Evolutionary conservation across 2,113 vertebrate species (phyloP), one percentile per base, ranked within the genome.

Genomic region (Crotalus viridis): DNA sequence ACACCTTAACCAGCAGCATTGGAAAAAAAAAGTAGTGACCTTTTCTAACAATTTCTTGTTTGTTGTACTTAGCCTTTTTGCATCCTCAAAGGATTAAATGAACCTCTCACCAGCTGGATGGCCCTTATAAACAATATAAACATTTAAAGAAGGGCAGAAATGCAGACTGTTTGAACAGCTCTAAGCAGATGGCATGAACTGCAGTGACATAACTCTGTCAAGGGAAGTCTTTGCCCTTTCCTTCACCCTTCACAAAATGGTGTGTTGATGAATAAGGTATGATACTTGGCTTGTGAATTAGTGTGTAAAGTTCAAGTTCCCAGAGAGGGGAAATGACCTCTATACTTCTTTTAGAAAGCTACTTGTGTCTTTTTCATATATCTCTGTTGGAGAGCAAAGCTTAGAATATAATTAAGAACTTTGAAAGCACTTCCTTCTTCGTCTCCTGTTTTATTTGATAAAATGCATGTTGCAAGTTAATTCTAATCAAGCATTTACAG

Each of bases 351-450:
- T 88, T 33, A 61, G 57, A 92, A 93, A 94, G 57, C n/a, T 9
- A 89, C 0, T 0, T 0, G 0, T 88, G 92, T 59, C 0, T 0
- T 59, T 81, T 2, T 48, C 52, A 69, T 2, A 0, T 92, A 0
- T 0, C 86, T 59, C 21, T 3, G 12, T 92, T 93, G 8, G 10
- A 1, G 21, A 64, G 46, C 26, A 52, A 91, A 51, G 24, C 55
- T 85, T 93, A 85, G 57, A 0, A 10, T 88, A 0, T 46, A 24
- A 81, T 89, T 89, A 87, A 91, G n/a, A 96, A 93, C 10, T 26
- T 90, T 93, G 51, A 1, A 51, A 10, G 43, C 87, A 33, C 51
- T 69, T 33, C 13, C 48, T 26, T 26, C 24, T 7, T 22, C 2
- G 0, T 17, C 48, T 64, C 57, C 5, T 85, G 0, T 28, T 4